Base-by-base conservation (phyloP, 2,797 vertebrate species). In the Harpagifer antarcticus region DNA sequence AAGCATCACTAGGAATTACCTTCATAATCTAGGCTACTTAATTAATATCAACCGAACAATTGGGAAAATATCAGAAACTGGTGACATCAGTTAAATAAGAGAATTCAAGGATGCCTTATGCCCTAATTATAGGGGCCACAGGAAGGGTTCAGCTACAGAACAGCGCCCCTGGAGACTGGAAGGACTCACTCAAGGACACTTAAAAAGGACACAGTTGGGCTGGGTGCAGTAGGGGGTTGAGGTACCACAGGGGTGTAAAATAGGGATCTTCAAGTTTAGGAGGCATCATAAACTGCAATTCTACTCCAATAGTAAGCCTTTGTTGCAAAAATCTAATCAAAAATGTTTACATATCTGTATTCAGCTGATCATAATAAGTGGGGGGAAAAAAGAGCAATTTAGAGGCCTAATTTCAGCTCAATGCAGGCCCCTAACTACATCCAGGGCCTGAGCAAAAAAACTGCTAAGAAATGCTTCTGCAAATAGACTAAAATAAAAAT, bases 131-230 rank as follows among this genome's bases (percentile, higher is more conserved):
- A 9, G 43, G 19, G 56, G 49, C 15, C 42, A 42, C 42, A 43
- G 15, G 31, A 11, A 57, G 60, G 55, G 71, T 43, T 40, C 17
- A 0, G 56, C 62, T 62, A 61, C 62, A 64, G 37, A 72, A 69
- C 68, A 84, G 76, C 70, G 47, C 65, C 80, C 65, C 58, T 67
- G 56, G 19, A 74, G 78, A 47, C 44, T 3, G 42, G 61, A 52
- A 54, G 57, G 56, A 16, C 54, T 33, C 15, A 49, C 59, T 78
- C 59, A 81, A 83, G 72, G 84, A 65, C 78, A 72, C 73, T 64
- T 77, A 8, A 63, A 77, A 56, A 75, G 58, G 68, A 77, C 70
- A 81, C 69, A 53, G 4, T 68, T 47, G 59, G 54, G 66, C 19
- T 37, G 7, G 33, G 33, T 37, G 8, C 33, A 37, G 33, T 37